These are phyloP conservation scores for Rhinolophus ferrumequinum DNA, from an alignment of 2,113 vertebrate species.

Conservation along the genomic window DNA sequence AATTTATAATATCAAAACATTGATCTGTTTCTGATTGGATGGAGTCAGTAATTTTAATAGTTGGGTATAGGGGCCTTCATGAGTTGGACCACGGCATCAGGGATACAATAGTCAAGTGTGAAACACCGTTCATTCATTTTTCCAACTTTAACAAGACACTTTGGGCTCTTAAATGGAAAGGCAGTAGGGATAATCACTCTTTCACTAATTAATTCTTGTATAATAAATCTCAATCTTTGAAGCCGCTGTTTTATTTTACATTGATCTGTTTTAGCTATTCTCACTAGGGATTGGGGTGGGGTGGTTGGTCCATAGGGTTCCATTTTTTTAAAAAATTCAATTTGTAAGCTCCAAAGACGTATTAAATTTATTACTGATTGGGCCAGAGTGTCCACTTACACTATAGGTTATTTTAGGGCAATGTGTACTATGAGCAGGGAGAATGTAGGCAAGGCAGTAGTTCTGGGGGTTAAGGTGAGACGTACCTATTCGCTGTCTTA, in stretches of 20 bases:
- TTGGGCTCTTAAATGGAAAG: neutral
- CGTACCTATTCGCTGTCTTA: neutral
- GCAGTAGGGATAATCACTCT: neutral
- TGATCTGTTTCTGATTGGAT: neutral
- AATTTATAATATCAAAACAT: neutral
- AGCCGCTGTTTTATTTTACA: constrained; percentile 25
- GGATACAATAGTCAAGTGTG: neutral
- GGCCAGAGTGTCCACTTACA: neutral
- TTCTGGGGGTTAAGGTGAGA: neutral
- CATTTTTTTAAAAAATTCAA: neutral
- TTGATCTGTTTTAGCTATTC: neutral
- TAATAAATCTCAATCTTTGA: neutral
- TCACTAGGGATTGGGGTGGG: neutral
- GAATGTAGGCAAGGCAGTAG: neutral
- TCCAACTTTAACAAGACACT: neutral
- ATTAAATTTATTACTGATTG: neutral
- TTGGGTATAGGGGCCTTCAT: neutral
- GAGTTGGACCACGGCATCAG: neutral
- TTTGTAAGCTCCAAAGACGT: constrained; percentile 26
- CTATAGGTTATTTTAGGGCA: neutral
- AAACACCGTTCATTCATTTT: neutral
- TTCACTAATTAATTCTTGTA: constrained; percentile 1
- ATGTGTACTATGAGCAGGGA: neutral
- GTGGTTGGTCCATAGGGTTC: neutral
- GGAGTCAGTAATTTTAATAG: neutral